These are phyloP conservation scores for Netelia fuscicornis DNA, from an alignment of 2,888 invertebrate species.

Conservation along the genomic window DNA sequence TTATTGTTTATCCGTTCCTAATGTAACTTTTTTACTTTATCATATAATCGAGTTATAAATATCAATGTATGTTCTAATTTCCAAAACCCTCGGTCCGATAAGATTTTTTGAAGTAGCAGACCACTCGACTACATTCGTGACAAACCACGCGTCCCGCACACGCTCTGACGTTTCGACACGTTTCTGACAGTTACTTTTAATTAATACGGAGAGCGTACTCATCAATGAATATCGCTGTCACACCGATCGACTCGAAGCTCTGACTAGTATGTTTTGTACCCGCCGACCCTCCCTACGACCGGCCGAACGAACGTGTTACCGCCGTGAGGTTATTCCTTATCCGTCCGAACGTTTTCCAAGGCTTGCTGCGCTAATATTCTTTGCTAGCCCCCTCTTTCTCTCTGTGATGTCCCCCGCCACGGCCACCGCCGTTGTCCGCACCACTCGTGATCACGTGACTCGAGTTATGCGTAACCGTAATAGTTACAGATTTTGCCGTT, in stretches of 20 bases:
- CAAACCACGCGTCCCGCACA: background rate
- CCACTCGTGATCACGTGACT: background rate
- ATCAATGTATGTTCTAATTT: background rate
- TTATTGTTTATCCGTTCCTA: background rate
- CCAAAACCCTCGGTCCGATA: background rate
- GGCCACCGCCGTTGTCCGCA: too few species aligned
- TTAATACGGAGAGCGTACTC: background rate
- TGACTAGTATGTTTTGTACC: slow-evolving; percentile 47
- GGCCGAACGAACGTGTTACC: background rate
- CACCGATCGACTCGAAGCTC: slow-evolving; percentile 37
- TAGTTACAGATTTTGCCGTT: slow-evolving; percentile 3
- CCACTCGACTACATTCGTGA: too few species aligned
- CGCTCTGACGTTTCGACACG: slow-evolving; percentile 3
- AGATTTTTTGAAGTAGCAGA: background rate
- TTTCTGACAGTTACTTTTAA: background rate
- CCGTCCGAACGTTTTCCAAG: slow-evolving; percentile 24
- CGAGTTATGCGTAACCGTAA: background rate
- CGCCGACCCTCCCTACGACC: slow-evolving; percentile 35
- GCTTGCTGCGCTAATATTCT: background rate
- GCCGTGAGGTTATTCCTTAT: slow-evolving; percentile 49
- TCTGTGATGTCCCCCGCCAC: background rate
- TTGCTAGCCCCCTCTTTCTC: background rate
- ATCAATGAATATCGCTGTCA: background rate
- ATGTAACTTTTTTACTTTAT: background rate
- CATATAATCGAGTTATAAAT: background rate